phyloP scores from a whole-genome alignment of 2,113 vertebrate genomes.

The Tichodroma muraria region DNA sequence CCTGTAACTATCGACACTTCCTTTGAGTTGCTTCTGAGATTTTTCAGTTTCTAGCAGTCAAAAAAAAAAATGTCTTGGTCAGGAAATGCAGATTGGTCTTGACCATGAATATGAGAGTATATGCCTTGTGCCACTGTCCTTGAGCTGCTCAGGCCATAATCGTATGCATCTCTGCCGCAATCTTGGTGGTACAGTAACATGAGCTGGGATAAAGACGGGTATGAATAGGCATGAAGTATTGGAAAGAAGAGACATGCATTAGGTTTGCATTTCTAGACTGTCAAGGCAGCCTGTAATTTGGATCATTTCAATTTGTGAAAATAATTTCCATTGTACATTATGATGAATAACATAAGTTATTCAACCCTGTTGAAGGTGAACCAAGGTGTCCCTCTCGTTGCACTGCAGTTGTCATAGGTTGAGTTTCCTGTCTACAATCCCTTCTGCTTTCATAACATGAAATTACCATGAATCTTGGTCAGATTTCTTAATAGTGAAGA shows the following conservation, averaged over 20 bases:
- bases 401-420: neutral
- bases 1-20: neutral
- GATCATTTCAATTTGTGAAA: neutral
- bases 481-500: neutral
- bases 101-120: neutral
- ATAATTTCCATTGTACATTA: neutral
- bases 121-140: neutral
- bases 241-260: neutral
- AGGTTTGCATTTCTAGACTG: neutral
- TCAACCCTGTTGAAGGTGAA: neutral
- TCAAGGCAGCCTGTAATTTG: neutral
- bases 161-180: neutral
- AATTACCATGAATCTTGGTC: neutral
- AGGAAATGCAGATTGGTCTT: neutral
- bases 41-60: neutral
- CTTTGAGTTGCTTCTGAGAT: neutral
- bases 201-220: neutral
- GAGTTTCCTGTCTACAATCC: neutral
- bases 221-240: neutral
- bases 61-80: neutral
- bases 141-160: neutral
- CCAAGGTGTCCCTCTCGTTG: rapidly evolving
- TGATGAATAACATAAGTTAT: neutral
- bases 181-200: neutral
- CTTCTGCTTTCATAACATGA: neutral